Conservation (phyloP, 2,797 vertebrate species). For the Pseudochirops cupreus region DNA sequence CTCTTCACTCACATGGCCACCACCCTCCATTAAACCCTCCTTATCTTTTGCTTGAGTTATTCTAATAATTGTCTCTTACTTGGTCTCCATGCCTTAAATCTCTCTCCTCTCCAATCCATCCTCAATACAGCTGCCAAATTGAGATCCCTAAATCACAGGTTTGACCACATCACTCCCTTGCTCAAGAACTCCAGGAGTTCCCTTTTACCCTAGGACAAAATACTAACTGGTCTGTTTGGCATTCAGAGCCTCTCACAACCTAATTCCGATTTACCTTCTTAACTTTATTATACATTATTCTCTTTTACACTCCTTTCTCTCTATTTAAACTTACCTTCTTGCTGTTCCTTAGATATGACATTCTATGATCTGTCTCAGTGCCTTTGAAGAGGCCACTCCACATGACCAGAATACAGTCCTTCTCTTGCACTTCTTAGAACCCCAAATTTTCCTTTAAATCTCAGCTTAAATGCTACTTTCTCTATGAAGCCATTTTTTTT, state of each 20-base stretch:
- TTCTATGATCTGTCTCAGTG: not conserved
- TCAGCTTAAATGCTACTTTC: not conserved
- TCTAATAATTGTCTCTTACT: not conserved
- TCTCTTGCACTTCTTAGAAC: not conserved
- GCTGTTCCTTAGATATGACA: not conserved
- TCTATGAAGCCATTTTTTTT: not conserved
- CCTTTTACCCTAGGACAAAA: not conserved
- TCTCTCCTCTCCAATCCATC: not conserved
- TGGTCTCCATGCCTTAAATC: not conserved
- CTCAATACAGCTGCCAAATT: too few species aligned
- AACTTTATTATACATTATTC: not conserved
- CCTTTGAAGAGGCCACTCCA: not conserved
- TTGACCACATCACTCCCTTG: not conserved
- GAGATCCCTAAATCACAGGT: not conserved
- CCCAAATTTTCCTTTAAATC: not conserved
- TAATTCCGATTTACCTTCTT: not conserved
- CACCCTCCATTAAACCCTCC: fast-evolving
- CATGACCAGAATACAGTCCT: not conserved
- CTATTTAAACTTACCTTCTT: not conserved
- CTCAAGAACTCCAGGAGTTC: not conserved
- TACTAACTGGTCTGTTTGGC: not conserved
- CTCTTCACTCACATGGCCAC: too few species aligned
- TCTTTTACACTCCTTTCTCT: not conserved
- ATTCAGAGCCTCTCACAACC: not conserved
- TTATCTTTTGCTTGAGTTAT: not conserved